Conservation (phyloP, 2,888 invertebrate genomes). For the Nemotelus nigrinus region DNA sequence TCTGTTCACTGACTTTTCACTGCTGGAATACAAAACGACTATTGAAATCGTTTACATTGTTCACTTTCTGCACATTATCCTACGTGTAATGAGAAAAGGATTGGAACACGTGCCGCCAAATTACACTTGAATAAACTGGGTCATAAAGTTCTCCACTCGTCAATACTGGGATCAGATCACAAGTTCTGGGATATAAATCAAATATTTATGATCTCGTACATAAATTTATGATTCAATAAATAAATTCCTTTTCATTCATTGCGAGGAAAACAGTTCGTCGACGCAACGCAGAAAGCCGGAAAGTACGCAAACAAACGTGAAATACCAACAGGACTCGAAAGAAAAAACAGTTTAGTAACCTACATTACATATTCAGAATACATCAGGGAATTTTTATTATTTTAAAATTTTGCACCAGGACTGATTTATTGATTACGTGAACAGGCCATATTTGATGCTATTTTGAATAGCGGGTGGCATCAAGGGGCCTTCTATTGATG, state of each 20-base stretch:
- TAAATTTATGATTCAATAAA: constrained; percentile 23
- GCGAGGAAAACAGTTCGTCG: background rate
- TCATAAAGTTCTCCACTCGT: background rate
- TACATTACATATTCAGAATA: constrained; percentile 24
- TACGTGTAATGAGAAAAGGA: no score
- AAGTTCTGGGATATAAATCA: constrained; percentile 1
- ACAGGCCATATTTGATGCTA: background rate
- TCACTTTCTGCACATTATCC: no score
- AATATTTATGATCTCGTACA: background rate
- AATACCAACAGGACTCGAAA: background rate
- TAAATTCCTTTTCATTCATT: constrained; percentile 18
- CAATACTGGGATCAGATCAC: background rate
- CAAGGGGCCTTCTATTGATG: constrained; percentile 14
- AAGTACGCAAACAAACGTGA: background rate
- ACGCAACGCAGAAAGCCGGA: background rate
- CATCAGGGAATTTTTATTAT: constrained; percentile 29
- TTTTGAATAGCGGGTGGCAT: constrained; percentile 7
- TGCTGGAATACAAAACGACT: no score
- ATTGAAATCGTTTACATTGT: no score
- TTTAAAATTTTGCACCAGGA: constrained; percentile 18
- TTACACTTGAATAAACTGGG: background rate
- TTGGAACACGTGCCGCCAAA: background rate
- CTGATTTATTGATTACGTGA: constrained; percentile 27
- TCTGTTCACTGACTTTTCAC: no score
- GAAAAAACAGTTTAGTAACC: background rate